Base-by-base conservation (phyloP, 2,797 vertebrate genomes). In the Buceros bicornis region DNA sequence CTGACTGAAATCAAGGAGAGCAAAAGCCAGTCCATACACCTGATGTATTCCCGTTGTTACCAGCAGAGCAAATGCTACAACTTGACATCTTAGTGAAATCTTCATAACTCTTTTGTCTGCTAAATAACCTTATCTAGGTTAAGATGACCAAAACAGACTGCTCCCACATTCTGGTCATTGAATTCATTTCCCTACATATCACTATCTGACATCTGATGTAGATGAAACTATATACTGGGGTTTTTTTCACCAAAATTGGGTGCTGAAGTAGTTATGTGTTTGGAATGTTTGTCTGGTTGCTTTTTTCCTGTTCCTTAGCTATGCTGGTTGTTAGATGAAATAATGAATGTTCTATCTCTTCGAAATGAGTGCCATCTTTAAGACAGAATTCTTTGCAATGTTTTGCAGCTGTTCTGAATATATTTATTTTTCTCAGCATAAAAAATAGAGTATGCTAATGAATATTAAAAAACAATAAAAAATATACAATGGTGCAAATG, bases 391-490 rank as follows among this genome's bases (percentile, higher is more conserved):
- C n/a, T 93, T 91, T 67, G 77, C 29, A 80, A 43, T 58, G 16
- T 60, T 93, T 94, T 89, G 57, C 53, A 91, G 26, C 31, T 87
- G 43, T 85, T 89, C 64, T 87, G 54, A 89, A 72, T 90, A 51
- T 25, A 81, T 90, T 93, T 89, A 24, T 53, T 89, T 80, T 90
- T 90, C 51, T 72, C 6, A 87, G 33, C 14, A 74, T 35, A 31
- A 79, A 78, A 83, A 83, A n/a, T 22, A 87, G 16, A 71, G 6
- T 69, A 42, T 76, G 69, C 18, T 87, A 76, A 65, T 80, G 31
- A 10, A 43, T 66, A 16, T 48, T 8, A 5, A 53, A 61, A 67
- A 84, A 67, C 47, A n/a, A 61, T 18, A 40, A 67, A 81, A 60
- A 85, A 73, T 43, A 11, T 20, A 37, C 12, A 53, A 16, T 9